Base-by-base conservation (phyloP, 2,888 invertebrate genomes). In the Sarcophaga rosellei region DNA sequence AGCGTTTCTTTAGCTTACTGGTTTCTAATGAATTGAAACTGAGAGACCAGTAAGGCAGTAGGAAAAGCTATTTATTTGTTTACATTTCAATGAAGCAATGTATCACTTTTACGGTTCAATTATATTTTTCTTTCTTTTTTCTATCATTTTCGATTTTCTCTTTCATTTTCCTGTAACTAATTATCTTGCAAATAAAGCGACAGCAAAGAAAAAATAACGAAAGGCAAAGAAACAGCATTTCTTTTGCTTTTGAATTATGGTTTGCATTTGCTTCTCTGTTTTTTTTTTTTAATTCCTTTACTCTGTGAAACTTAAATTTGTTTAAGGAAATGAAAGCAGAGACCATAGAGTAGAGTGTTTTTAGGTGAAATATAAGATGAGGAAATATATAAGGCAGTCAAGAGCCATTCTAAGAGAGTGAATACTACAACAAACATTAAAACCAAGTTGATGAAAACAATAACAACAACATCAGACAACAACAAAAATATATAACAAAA, bases 271-370 rank as follows among this genome's bases (percentile, higher is more conserved):
- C 17, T 53, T 53, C 4, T 47, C 15, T 4, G 15, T 47, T 47
- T 47, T 47, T 47, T 47, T 0, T 47, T 47, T 47, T 47, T 0
- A 15, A 15, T 47, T 47, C 12, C 53, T 53, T 44, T 74, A 44
- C 21, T 63, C 21, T 76, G 20, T 53, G 21, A 66, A 35, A 21
- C 21, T 73, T 57, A 53, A 53, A 53, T 20, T 69, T 76, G 35
- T 17, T 70, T 70, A 45, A 66, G 75, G 66, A 81, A 84, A 72
- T 76, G 17, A 77, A 79, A 65, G 65, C 65, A 53, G 69, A 69
- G n/a, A 23, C 20, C 25, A 25, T 23, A 10, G 53, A 15, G 17
- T 61, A 47, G 21, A 73, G 12, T 72, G 21, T 20, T 73, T 35
- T 70, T n/a, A n/a, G 44, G 66, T 3, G 66, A 68, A 44, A 47